Conservation (phyloP, 2,888 invertebrate genomes). For the Beris chalybata region DNA sequence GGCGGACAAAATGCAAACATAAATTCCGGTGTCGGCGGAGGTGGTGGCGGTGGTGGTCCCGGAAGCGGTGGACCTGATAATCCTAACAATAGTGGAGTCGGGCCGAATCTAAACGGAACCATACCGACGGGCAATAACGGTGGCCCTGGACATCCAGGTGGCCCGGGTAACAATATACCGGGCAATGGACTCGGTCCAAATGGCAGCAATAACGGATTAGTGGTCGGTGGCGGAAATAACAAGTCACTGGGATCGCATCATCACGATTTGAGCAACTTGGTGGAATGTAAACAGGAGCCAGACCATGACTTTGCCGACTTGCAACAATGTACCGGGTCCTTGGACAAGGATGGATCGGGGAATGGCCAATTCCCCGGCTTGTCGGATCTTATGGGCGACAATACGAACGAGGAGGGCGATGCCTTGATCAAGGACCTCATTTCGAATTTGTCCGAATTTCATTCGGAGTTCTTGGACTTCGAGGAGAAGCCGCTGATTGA, state of each 20-base stretch:
- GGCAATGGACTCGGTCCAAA: constrained; percentile 47
- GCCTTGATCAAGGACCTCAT: constrained; percentile 80
- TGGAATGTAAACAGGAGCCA: constrained; percentile 83
- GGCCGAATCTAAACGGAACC: constrained; percentile 41
- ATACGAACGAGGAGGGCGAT: constrained; percentile 77
- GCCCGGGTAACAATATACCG: constrained; percentile 32
- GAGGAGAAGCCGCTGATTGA: constrained; percentile 60
- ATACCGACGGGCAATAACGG: constrained; percentile 40
- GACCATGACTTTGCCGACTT: constrained; percentile 86
- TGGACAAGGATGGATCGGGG: constrained; percentile 79
- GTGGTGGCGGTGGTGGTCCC: constrained; percentile 28
- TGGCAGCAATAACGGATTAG: constrained; percentile 41
- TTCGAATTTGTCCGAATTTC: constrained; percentile 80
- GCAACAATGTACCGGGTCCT: constrained; percentile 79
- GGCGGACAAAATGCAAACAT: constrained; percentile 40
- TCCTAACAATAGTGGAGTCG: constrained; percentile 47
- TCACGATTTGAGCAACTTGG: constrained; percentile 65
- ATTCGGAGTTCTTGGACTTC: constrained; percentile 83
- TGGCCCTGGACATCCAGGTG: constrained; percentile 39
- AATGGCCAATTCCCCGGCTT: constrained; percentile 76
- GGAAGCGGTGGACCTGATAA: constrained; percentile 32
- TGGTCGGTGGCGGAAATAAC: constrained; percentile 57
- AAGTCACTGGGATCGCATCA: constrained; percentile 56
- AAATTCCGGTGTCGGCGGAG: constrained; percentile 32
- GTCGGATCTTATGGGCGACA: constrained; percentile 81